Base-by-base conservation (phyloP, 1,140 invertebrate species). In the Andrena cerasifolii region DNA sequence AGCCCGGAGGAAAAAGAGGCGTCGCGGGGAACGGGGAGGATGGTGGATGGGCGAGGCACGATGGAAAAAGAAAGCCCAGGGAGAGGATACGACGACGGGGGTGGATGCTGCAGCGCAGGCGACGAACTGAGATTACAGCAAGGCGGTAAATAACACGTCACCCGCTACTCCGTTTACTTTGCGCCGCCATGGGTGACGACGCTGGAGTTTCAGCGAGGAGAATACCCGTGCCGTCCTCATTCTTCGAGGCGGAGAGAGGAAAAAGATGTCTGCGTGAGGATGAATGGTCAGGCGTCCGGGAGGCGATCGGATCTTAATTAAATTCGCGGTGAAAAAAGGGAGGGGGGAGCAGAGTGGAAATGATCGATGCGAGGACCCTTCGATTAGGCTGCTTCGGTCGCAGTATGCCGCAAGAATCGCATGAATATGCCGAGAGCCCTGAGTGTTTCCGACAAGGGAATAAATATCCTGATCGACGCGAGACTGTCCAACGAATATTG, bases 111-210 rank as follows among this genome's bases (percentile, higher is more conserved):
- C 78, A 56, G 47, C 72, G 83, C 65, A 67, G 82, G 75, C 84
- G 87, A 85, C 84, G 86, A 88, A 88, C 85, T 83, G 88, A 89
- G 87, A 89, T 90, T 90, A 86, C 86, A 85, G 82, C 83, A 86
- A 86, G 86, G 82, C 86, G 84, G 88, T 90, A 90, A 90, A 90
- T 90, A 89, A 90, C 87, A 89, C 89, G 88, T 89, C 88, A 89
- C 81, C 82, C 87, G 84, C 84, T 84, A 88, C 84, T 89, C 78
- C 80, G 89, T 89, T 89, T 90, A 90, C 86, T 88, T 89, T 90
- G 70, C 81, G 79, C 80, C 71, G 67, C 82, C 76, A 81, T 86
- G 51, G 78, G 73, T 71, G 72, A 81, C 70, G 62, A 76, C 45
- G 70, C 47, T 24, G 36, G 18, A 43, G 24, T 66, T 67, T 59